Conservation (phyloP, 2,888 invertebrate genomes). For the Esperia sulphurella region DNA sequence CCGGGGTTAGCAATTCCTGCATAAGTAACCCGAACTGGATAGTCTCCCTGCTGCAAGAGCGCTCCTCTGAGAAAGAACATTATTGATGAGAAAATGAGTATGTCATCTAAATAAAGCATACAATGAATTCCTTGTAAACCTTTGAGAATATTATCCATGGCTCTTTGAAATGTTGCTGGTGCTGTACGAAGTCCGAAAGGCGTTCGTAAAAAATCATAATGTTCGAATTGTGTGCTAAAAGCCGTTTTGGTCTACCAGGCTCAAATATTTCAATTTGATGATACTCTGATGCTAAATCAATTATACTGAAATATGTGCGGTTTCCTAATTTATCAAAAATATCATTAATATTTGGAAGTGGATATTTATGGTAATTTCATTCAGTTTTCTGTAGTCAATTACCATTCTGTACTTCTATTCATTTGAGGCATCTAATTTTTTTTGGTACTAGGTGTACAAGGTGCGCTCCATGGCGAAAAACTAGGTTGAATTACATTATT, state of each 20-base stretch:
- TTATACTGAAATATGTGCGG: constrained; percentile 13
- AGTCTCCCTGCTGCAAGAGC: too few relatives aligned
- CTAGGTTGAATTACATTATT: constrained; percentile 18
- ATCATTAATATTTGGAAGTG: constrained; percentile 1
- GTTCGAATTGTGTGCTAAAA: constrained; percentile 14
- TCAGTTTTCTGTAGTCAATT: not conserved
- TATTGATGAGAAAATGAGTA: constrained; percentile 21
- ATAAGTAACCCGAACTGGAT: too few relatives aligned
- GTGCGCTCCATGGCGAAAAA: constrained; percentile 18
- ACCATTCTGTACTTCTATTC: constrained; percentile 13
- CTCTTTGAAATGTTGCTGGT: constrained; percentile 44
- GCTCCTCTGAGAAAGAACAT: too few relatives aligned
- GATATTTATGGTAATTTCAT: constrained; percentile 1
- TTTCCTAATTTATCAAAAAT: constrained; percentile 5
- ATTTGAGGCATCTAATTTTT: constrained; percentile 17
- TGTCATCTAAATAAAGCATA: constrained; percentile 28
- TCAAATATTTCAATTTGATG: constrained; percentile 17
- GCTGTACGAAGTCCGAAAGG: constrained; percentile 19
- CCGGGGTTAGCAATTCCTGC: too few relatives aligned
- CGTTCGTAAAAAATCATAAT: constrained; percentile 20
- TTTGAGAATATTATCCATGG: constrained; percentile 40
- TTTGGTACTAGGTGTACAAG: constrained; percentile 17
- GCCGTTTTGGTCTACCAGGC: constrained; percentile 13
- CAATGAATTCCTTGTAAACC: constrained; percentile 35
- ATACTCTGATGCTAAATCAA: constrained; percentile 17